phyloP scores from a whole-genome alignment of 2,113 vertebrate genomes.

The Lepus timidus region DNA sequence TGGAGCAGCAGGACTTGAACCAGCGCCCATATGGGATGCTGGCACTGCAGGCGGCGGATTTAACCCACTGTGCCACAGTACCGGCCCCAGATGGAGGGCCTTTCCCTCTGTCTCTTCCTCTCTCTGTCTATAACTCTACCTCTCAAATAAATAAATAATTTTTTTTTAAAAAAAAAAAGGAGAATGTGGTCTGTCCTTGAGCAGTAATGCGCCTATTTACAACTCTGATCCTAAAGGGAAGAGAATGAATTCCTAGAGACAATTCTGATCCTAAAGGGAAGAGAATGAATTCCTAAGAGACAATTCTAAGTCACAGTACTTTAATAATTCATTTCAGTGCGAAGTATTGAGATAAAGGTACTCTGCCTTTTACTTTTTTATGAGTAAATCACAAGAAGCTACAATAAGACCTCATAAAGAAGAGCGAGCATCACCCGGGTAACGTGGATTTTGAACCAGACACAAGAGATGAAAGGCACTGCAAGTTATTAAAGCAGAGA shows the following conservation, averaged over 20 bases:
- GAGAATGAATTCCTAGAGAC: conserved; percentile 9
- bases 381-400: neutral
- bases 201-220: neutral
- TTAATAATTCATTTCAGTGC: neutral
- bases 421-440: neutral
- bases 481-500: neutral
- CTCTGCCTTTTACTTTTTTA: conserved; percentile 17
- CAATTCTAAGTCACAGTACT: neutral
- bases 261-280: neutral
- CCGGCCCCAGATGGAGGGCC: too few species aligned
- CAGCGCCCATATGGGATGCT: too few species aligned
- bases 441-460: neutral
- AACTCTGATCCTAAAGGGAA: neutral
- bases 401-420: neutral
- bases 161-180: too few species aligned
- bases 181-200: neutral
- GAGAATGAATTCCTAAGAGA: conserved; percentile 3
- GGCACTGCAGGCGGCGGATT: too few species aligned
- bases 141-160: neutral
- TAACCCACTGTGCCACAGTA: too few species aligned
- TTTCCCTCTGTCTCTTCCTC: too few species aligned
- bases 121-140: too few species aligned
- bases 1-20: too few species aligned
- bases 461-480: neutral
- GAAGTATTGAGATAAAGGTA: neutral